phyloP scores from a whole-genome alignment of 1,140 invertebrate species.

The Lamellibrachia luymesi region DNA sequence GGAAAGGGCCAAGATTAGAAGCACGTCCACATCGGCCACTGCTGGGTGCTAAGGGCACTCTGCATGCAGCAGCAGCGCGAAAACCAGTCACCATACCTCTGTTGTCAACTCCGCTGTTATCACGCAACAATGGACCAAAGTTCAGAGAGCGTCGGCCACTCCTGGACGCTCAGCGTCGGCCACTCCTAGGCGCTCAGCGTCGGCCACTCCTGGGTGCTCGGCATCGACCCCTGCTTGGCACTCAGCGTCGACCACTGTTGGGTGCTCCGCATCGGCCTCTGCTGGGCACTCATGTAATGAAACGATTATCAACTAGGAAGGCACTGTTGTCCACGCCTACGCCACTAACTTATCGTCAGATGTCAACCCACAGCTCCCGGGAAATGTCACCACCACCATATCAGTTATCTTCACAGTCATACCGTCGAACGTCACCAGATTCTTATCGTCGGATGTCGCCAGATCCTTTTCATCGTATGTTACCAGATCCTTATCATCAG shows the following conservation, averaged over 20 bases:
- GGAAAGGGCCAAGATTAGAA: slow-evolving; percentile 17
- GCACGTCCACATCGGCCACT: not conserved
- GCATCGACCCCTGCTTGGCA: not conserved
- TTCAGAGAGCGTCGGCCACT: not conserved
- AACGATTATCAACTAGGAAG: not conserved
- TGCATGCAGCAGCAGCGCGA: not conserved
- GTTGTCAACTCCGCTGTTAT: not conserved
- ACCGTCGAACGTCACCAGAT: not conserved
- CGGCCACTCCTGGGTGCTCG: not conserved
- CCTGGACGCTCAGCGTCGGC: not conserved
- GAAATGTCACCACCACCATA: not conserved
- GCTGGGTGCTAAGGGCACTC: not conserved
- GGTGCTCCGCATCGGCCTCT: too few species aligned
- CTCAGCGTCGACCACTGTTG: not conserved
- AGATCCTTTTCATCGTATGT: not conserved
- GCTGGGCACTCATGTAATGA: not conserved
- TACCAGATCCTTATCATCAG: not conserved
- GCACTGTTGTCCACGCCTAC: not conserved
- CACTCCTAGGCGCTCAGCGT: not conserved
- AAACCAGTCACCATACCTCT: not conserved
- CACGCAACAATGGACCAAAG: too few species aligned
- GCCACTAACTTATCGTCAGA: not conserved
- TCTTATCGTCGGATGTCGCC: not conserved
- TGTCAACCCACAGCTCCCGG: not conserved
- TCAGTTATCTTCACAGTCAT: not conserved